Base-by-base conservation (phyloP, 1,140 invertebrate species). In the Frieseomelitta varia region DNA sequence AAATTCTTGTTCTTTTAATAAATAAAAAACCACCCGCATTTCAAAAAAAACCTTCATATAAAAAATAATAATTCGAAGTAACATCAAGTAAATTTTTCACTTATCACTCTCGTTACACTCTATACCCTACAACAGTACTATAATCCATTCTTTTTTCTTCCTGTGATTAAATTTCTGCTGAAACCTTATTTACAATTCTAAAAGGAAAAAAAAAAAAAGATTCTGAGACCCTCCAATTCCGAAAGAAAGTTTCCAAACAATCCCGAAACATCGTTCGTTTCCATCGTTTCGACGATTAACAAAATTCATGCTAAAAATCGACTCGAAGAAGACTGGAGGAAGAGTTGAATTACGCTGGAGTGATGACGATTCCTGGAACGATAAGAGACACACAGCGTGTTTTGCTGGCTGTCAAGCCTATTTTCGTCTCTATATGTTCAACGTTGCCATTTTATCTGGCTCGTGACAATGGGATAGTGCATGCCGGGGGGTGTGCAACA, bases 371-470 rank as follows among this genome's bases (percentile, higher is more conserved):
- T 34, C 47, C 14, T 8, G 63, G 39, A 53, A 21, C 8, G 51
- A 68, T n/a, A 21, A 68, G 51, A 24, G 67, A 15, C 34, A 53
- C 30, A 53, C 11, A 78, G 47, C 24, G 51, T 67, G 61, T 11
- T 51, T 63, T 68, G 21, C 14, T 27, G 10, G 27, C 30, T 39
- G 55, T 17, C 53, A n/a, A 47, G 53, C 30, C 68, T 58, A 80
- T 72, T 72, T 58, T 58, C 53, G 27, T 61, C 67, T n/a, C 17
- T 56, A 15, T 30, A 39, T 51, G n/a, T n/a, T 15, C 34, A 30
- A 30, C 34, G 63, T n/a, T 58, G 51, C 65, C 65, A 72, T 72
- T 80, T 80, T 58, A 80, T 80, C 68, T 30, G 67, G n/a, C 78
- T 47, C 21, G 4, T 69, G 27, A 79, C 78, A 79, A 69, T 69